Evolutionary conservation across 2,888 invertebrate species (phyloP).

Genomic region (Drosophila hamatofila): DNA sequence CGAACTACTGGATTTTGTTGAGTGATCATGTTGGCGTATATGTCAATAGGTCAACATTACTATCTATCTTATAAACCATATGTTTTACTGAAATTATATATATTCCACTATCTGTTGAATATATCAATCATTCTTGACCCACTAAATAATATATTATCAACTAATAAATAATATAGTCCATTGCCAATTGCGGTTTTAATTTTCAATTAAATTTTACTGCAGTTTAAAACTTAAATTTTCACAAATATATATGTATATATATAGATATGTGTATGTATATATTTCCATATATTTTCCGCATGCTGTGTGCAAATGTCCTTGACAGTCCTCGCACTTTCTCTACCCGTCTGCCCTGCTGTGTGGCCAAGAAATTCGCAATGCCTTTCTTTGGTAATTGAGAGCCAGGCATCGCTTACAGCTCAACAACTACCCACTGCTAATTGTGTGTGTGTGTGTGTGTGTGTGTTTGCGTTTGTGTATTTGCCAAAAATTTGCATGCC

Average conservation of each 20-base stretch:
- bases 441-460: conserved; percentile 36
- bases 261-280: not conserved
- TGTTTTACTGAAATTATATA: not conserved
- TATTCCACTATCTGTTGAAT: too few species aligned
- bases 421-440: conserved; percentile 44
- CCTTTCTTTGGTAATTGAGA: conserved; percentile 46
- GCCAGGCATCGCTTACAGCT: conserved; percentile 56
- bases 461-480: conserved; percentile 34
- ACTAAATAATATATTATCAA: not conserved
- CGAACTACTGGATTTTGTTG: not conserved
- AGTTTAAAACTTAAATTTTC: not conserved
- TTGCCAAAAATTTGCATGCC: conserved; percentile 73
- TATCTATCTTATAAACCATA: not conserved
- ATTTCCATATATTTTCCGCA: conserved; percentile 15
- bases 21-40: not conserved
- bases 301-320: conserved; percentile 59
- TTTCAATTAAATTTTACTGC: not conserved
- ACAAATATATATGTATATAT: not conserved
- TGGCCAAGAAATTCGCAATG: conserved; percentile 57
- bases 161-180: not conserved
- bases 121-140: not conserved
- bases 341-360: conserved; percentile 38
- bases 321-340: conserved; percentile 64
- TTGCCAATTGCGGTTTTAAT: fast-evolving
- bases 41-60: not conserved